Percentiles rank a stretch among this genome's conserved stretches.
Evolutionary conservation across 2,888 invertebrate species (phyloP).

Genomic region (Adineta ricciae): DNA sequence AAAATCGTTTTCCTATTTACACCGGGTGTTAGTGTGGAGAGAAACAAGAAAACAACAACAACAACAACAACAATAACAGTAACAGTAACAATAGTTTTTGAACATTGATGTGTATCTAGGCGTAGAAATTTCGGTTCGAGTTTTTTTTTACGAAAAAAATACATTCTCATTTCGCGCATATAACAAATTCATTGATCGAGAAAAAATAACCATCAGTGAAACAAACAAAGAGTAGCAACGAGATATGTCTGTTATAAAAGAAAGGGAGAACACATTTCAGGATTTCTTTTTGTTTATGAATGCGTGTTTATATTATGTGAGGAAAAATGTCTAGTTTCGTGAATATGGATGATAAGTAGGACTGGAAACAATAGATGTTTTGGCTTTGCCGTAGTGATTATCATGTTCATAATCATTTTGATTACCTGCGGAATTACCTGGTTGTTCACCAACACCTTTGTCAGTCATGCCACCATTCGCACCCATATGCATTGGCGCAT

Average conservation of each 20-base stretch:
- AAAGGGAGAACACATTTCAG: background rate
- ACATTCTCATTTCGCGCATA: background rate
- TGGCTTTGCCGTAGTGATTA: background rate
- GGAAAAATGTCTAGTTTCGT: background rate
- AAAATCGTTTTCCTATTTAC: background rate
- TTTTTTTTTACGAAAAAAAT: background rate
- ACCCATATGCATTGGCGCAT: background rate
- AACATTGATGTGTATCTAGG: background rate
- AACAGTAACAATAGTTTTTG: background rate
- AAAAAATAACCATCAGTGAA: background rate
- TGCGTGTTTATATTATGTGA: background rate
- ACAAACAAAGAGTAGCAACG: background rate
- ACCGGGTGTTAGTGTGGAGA: background rate
- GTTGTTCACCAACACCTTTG: background rate
- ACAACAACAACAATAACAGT: background rate
- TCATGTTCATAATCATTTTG: background rate
- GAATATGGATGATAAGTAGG: conserved; percentile 13
- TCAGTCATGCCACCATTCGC: background rate
- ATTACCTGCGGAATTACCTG: background rate
- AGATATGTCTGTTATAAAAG: background rate
- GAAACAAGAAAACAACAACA: conserved; percentile 9
- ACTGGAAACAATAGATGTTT: conserved; percentile 10
- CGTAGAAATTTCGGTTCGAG: background rate
- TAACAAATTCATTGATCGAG: background rate
- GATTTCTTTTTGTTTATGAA: background rate